Percentiles rank a stretch among this genome's conserved stretches.
These are phyloP conservation scores for Colostygia pectinataria DNA, from an alignment of 2,888 invertebrate genomes.

Conservation along the genomic window DNA sequence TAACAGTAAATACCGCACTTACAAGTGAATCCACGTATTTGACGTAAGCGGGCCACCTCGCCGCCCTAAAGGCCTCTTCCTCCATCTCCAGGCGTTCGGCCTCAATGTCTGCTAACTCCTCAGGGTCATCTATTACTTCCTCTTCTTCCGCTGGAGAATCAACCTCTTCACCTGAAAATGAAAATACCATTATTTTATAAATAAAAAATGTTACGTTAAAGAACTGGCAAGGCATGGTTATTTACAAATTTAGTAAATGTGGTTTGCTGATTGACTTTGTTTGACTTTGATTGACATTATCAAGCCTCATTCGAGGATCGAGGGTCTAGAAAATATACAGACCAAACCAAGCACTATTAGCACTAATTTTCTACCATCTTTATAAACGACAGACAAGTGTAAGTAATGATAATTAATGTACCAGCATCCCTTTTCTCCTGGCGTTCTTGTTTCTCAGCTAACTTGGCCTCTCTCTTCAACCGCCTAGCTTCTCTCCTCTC, in stretches of 20 bases:
- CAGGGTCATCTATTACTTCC: constrained; percentile 62
- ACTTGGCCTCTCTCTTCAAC: constrained; percentile 61
- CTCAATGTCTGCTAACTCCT: constrained; percentile 71
- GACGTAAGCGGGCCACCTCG: constrained; percentile 78
- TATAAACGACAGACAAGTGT: too few relatives aligned
- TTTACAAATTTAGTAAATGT: too few relatives aligned
- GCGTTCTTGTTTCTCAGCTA: constrained; percentile 53
- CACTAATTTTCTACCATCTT: too few relatives aligned
- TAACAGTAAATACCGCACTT: too few relatives aligned
- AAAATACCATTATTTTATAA: not conserved
- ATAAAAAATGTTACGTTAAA: not conserved
- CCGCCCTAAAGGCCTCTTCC: constrained; percentile 61
- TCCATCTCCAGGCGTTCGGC: constrained; percentile 69
- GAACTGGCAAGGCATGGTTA: too few relatives aligned
- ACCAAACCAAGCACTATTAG: too few relatives aligned
- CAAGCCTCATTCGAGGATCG: too few relatives aligned
- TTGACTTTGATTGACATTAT: too few relatives aligned
- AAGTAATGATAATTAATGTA: constrained; percentile 30
- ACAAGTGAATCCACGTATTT: constrained; percentile 73
- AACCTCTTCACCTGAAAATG: constrained; percentile 61
- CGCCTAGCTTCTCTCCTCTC: constrained; percentile 62
- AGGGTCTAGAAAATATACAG: too few relatives aligned
- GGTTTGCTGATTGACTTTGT: too few relatives aligned
- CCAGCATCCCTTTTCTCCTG: constrained; percentile 61
- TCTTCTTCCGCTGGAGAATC: constrained; percentile 71